These are phyloP conservation scores for Coptodon rendalli DNA, from an alignment of 2,113 vertebrate species.

Conservation along the genomic window DNA sequence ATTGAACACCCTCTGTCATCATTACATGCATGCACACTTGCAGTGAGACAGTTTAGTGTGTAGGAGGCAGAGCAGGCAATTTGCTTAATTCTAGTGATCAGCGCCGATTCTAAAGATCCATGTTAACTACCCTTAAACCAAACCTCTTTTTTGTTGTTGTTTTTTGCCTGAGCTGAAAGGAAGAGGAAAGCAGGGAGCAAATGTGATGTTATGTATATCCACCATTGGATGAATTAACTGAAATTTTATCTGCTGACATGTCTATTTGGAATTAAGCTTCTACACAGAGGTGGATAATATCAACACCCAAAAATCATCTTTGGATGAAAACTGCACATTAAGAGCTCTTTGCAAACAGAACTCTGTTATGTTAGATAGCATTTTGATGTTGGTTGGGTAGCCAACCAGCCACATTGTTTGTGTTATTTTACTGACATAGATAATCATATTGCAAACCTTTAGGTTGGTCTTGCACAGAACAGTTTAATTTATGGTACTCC, in stretches of 20 bases:
- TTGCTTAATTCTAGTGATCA: conserved; percentile 6
- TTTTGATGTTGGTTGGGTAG: neutral
- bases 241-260: neutral
- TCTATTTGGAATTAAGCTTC: conserved; percentile 9
- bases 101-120: neutral
- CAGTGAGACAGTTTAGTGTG: neutral
- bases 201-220: neutral
- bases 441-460: neutral
- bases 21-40: neutral
- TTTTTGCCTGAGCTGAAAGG: neutral
- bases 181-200: neutral
- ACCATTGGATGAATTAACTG: neutral
- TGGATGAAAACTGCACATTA: neutral
- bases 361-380: neutral
- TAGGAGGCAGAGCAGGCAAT: neutral
- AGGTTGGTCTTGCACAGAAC: neutral
- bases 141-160: neutral
- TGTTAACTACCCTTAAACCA: neutral
- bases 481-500: neutral
- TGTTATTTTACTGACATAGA: neutral
- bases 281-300: neutral
- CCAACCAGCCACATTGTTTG: neutral
- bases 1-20: neutral
- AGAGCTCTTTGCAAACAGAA: neutral
- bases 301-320: neutral